Percentiles rank a stretch among this genome's conserved stretches.
Conservation (phyloP, 2,113 vertebrate genomes). For the Catharus minimus region DNA sequence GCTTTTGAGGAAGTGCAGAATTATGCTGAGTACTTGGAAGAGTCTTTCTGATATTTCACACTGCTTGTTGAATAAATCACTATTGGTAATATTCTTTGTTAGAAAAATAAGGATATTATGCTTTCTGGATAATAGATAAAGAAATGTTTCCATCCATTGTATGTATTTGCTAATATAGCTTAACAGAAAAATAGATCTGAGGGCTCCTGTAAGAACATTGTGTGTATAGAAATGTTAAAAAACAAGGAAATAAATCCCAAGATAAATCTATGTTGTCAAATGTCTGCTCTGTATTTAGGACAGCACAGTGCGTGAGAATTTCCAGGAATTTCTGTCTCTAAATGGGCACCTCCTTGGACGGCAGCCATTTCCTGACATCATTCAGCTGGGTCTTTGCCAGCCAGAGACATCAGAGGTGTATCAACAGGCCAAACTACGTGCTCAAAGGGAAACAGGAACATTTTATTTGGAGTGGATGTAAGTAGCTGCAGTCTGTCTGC, state of each 20-base stretch:
- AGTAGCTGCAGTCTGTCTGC: conserved; percentile 24
- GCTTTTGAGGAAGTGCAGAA: neutral
- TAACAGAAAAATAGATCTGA: neutral
- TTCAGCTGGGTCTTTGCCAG: conserved; percentile 92
- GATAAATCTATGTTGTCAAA: neutral
- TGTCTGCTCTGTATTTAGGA: conserved; percentile 74
- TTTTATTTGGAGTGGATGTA: conserved; percentile 95
- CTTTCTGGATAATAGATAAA: neutral
- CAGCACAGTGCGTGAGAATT: conserved; percentile 84
- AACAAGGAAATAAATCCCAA: neutral
- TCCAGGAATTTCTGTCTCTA: conserved; percentile 95
- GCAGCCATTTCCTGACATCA: conserved; percentile 89
- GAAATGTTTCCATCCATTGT: neutral
- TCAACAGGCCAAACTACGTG: conserved; percentile 83
- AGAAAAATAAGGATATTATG: neutral
- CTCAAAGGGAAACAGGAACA: conserved; percentile 75
- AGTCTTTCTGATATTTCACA: neutral
- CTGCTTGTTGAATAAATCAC: neutral
- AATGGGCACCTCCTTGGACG: conserved; percentile 92
- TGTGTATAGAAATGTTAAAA: neutral
- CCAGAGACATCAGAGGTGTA: conserved; percentile 87
- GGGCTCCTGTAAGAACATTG: neutral
- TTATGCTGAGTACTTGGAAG: neutral
- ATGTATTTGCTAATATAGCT: neutral
- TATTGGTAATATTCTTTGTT: neutral